Percentiles rank a stretch among this genome's conserved stretches.
Evolutionary conservation across 2,797 vertebrate genomes (phyloP).

Genomic region (Muraenolepis orangiensis): DNA sequence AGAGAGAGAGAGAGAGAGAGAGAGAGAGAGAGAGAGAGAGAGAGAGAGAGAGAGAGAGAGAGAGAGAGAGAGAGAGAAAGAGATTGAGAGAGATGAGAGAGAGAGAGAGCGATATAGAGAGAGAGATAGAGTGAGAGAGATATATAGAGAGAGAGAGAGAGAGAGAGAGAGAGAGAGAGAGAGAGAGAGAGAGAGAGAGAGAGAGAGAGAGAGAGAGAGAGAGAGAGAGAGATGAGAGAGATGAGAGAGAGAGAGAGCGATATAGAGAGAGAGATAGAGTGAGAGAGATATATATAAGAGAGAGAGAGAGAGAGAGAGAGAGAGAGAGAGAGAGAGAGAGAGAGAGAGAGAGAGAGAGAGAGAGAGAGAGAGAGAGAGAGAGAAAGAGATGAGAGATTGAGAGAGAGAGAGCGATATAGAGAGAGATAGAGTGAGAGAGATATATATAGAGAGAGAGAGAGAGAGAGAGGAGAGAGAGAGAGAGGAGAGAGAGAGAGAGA

Average conservation of each 20-base stretch:
- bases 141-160: slow-evolving; percentile 31
- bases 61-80: slow-evolving; percentile 17
- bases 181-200: too few species aligned
- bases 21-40: too few species aligned
- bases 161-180: slow-evolving; percentile 52
- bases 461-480: slow-evolving; percentile 10
- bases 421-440: too few species aligned
- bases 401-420: too few species aligned
- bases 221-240: too few species aligned
- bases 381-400: slow-evolving; percentile 56
- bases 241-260: too few species aligned
- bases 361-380: slow-evolving; percentile 17
- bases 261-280: slow-evolving; percentile 13
- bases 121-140: too few species aligned
- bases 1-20: slow-evolving; percentile 17
- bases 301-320: too few species aligned
- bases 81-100: slow-evolving; percentile 31
- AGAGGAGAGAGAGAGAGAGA: slow-evolving; percentile 20
- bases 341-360: too few species aligned
- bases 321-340: too few species aligned
- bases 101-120: slow-evolving; percentile 32
- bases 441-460: too few species aligned
- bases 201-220: too few species aligned
- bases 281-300: slow-evolving; percentile 41
- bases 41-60: slow-evolving; percentile 10